phyloP scores from a whole-genome alignment of 2,888 invertebrate genomes.

The Dione juno region DNA sequence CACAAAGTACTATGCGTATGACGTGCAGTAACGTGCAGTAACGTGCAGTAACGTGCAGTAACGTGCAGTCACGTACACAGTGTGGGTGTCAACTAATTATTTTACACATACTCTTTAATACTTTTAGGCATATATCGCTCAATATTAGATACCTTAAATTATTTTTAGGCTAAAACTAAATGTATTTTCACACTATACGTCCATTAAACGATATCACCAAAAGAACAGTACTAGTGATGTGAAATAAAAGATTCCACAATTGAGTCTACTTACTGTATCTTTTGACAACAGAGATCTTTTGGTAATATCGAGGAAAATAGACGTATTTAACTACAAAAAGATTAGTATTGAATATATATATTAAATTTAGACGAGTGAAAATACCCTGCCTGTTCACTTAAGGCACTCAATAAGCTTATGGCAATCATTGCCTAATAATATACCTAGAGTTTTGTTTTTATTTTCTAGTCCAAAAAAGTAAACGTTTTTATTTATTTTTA shows the following conservation, averaged over 20 bases:
- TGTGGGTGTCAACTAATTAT: constrained; percentile 73
- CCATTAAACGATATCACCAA: background rate
- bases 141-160: constrained; percentile 70
- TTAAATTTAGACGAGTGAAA: constrained; percentile 39
- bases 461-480: constrained; percentile 44
- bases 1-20: constrained; percentile 79
- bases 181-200: constrained; percentile 25
- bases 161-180: constrained; percentile 58
- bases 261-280: too few species aligned
- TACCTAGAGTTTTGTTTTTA: constrained; percentile 51
- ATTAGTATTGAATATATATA: constrained; percentile 4
- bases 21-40: constrained; percentile 82
- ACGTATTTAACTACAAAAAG: background rate
- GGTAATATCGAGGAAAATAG: background rate
- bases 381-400: constrained; percentile 50
- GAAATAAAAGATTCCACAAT: too few species aligned
- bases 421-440: constrained; percentile 67
- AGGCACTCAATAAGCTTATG: constrained; percentile 78
- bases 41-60: constrained; percentile 81
- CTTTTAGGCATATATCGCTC: constrained; percentile 78
- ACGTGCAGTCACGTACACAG: constrained; percentile 78
- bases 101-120: constrained; percentile 79
- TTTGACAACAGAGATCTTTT: too few species aligned
- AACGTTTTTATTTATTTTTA: background rate
- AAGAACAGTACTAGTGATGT: background rate